Percentiles rank a stretch among this genome's conserved stretches.
Evolutionary conservation across 2,113 vertebrate species (phyloP).

Genomic region (Catharus bicknelli): DNA sequence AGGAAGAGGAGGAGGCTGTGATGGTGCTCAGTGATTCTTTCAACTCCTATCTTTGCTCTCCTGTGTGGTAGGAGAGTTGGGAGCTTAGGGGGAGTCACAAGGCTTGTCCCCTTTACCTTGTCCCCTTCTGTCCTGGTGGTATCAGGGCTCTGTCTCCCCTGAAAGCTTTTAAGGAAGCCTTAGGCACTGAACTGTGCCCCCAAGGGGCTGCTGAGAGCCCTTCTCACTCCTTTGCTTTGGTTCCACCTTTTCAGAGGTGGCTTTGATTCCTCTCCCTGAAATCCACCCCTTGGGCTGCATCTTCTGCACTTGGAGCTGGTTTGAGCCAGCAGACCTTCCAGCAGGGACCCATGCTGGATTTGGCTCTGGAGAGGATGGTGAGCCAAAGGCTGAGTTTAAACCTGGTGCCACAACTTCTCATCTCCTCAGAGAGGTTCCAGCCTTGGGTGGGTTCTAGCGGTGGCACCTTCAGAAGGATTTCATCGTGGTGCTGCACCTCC

Average conservation of each 20-base stretch:
- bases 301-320: no score
- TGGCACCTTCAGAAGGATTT: background rate
- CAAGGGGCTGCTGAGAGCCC: background rate
- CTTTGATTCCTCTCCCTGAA: background rate
- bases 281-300: background rate
- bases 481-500: rapidly evolving
- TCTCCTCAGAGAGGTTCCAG: background rate
- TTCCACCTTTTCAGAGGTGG: background rate
- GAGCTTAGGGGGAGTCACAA: background rate
- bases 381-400: background rate
- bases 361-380: background rate
- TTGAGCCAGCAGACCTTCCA: background rate
- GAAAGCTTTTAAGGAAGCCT: background rate
- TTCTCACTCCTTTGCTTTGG: background rate
- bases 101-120: background rate
- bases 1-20: background rate
- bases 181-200: background rate
- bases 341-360: background rate
- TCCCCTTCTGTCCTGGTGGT: background rate
- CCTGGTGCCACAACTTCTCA: background rate
- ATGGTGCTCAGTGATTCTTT: rapidly evolving
- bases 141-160: background rate
- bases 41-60: background rate
- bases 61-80: background rate
- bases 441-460: background rate